phyloP scores from a whole-genome alignment of 2,113 vertebrate species.

The Hyla sarda region DNA sequence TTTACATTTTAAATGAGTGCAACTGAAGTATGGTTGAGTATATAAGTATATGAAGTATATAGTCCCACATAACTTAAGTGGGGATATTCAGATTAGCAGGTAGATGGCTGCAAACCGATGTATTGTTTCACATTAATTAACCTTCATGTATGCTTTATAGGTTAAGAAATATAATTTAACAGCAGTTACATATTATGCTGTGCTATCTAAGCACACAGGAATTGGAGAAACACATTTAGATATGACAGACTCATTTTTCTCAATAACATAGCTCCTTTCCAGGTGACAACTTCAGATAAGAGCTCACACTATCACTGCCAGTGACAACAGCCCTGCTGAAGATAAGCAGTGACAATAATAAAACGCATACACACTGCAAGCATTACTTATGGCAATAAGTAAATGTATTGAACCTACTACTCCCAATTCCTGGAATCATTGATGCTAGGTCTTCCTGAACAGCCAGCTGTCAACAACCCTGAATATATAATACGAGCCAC shows the following conservation, averaged over 20 bases:
- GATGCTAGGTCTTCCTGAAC: background rate
- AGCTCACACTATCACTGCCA: background rate
- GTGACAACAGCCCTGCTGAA: background rate
- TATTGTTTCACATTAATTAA: background rate
- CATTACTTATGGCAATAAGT: constrained; percentile 10
- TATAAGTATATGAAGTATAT: too few species aligned
- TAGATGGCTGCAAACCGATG: background rate
- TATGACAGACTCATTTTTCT: background rate
- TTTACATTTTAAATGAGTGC: too few species aligned
- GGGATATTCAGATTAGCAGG: background rate
- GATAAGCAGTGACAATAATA: background rate
- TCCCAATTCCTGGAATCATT: background rate
- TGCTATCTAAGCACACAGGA: background rate
- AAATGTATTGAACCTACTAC: background rate
- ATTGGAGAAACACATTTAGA: background rate
- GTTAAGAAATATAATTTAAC: background rate
- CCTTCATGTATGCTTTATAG: background rate
- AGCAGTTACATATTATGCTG: background rate
- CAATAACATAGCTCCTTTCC: background rate
- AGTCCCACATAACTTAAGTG: too few species aligned
- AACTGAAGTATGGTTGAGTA: too few species aligned
- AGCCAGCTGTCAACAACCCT: background rate
- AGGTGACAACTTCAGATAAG: background rate
- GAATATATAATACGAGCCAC: background rate
- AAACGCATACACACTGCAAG: background rate